Percentiles rank a stretch among this genome's conserved stretches.
Conservation (phyloP, 2,888 invertebrate genomes). For the Agrilus cyanescens region DNA sequence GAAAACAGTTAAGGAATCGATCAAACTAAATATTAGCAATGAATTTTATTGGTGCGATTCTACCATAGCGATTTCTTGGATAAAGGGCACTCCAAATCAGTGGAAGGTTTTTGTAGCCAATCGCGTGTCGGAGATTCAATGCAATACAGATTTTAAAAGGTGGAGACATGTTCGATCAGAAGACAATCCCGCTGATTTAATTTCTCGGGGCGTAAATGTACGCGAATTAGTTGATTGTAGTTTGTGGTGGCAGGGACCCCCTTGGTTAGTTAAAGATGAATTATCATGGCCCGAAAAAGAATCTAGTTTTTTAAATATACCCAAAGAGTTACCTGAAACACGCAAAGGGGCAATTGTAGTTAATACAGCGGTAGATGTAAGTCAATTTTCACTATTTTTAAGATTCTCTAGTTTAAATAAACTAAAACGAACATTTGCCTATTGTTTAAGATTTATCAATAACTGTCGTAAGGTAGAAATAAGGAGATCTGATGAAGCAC, state of each 20-base stretch:
- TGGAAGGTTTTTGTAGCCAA: constrained; percentile 18
- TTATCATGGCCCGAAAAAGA: too few species aligned
- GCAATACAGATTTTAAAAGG: constrained; percentile 9
- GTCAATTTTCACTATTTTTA: not conserved
- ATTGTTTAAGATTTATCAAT: constrained; percentile 4
- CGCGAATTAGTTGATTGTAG: too few species aligned
- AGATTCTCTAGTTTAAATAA: constrained; percentile 3
- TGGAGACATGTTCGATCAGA: constrained; percentile 21
- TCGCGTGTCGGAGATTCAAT: constrained; percentile 20
- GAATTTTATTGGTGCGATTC: constrained; percentile 12
- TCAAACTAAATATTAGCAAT: constrained; percentile 3
- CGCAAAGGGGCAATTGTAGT: too few species aligned
- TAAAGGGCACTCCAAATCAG: constrained; percentile 3
- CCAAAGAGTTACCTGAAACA: not conserved
- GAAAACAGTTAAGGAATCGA: constrained; percentile 5
- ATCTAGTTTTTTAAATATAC: not conserved
- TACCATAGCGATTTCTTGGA: constrained; percentile 7
- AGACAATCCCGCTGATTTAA: too few species aligned
- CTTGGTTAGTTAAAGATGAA: too few species aligned
- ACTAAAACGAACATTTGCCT: constrained; percentile 3
- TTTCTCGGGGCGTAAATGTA: too few species aligned
- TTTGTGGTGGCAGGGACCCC: too few species aligned
- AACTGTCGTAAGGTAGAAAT: not conserved
- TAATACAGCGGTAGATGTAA: not conserved
- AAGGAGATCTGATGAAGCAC: not conserved